These are phyloP conservation scores for Lithosia quadra DNA, from an alignment of 2,888 invertebrate genomes.

Conservation along the genomic window DNA sequence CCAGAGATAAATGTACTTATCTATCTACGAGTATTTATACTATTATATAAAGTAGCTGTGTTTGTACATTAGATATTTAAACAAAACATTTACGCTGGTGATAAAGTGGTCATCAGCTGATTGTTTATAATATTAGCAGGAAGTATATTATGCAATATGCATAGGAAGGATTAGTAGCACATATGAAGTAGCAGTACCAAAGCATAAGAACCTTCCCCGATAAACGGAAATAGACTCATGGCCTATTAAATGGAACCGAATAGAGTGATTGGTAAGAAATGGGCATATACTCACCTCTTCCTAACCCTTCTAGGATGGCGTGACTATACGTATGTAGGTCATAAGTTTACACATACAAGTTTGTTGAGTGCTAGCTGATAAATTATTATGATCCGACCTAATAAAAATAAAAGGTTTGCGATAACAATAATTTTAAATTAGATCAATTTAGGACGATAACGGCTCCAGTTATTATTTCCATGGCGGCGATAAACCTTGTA, in stretches of 20 bases:
- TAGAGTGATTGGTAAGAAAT: background rate
- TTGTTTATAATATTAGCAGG: too few species aligned
- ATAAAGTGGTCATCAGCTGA: too few species aligned
- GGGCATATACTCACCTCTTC: background rate
- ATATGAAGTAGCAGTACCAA: background rate
- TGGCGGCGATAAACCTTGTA: slow-evolving; percentile 85
- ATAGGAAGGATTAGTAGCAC: too few species aligned
- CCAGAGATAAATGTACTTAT: too few species aligned
- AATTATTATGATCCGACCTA: slow-evolving; percentile 76
- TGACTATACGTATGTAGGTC: background rate
- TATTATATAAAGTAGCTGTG: too few species aligned
- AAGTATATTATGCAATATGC: too few species aligned
- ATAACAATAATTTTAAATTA: slow-evolving; percentile 86
- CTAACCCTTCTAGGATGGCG: background rate
- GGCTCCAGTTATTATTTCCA: slow-evolving; percentile 86
- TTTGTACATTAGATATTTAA: too few species aligned
- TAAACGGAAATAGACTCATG: background rate
- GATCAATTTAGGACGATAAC: slow-evolving; percentile 85
- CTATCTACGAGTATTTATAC: too few species aligned
- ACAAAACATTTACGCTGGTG: too few species aligned
- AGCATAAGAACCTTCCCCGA: background rate
- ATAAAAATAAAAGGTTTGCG: slow-evolving; percentile 83
- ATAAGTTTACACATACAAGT: slow-evolving; percentile 57
- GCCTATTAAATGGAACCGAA: background rate
- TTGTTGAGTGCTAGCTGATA: slow-evolving; percentile 62